Percentiles rank a stretch among this genome's conserved stretches.
These are phyloP conservation scores for Sparidentex hasta DNA, from an alignment of 2,797 vertebrate species.

Conservation along the genomic window DNA sequence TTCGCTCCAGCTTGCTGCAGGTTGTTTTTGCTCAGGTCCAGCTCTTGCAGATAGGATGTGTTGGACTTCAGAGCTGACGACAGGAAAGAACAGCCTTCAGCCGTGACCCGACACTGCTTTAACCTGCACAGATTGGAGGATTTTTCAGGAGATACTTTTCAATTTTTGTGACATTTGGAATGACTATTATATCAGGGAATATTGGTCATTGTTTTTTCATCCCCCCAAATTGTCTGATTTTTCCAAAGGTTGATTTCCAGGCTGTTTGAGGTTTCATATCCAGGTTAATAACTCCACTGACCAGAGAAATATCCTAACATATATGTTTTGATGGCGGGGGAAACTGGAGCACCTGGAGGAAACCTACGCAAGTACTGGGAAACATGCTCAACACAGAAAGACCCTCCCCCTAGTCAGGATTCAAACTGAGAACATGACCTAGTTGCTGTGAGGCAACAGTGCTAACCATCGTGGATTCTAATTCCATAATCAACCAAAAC, in stretches of 20 bases:
- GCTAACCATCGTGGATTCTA: background rate
- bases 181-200: background rate
- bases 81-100: conserved; percentile 23
- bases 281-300: too few species aligned
- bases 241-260: background rate
- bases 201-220: background rate
- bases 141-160: background rate
- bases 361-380: too few species aligned
- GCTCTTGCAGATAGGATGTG: conserved; percentile 19
- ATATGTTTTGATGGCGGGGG: too few species aligned
- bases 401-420: too few species aligned
- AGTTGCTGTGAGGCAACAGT: too few species aligned
- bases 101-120: conserved; percentile 8
- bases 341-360: too few species aligned
- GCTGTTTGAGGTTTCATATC: background rate
- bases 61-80: conserved; percentile 23
- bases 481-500: background rate
- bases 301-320: too few species aligned
- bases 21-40: conserved; percentile 38
- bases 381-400: too few species aligned
- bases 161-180: background rate
- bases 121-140: conserved; percentile 22
- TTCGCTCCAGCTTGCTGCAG: conserved; percentile 11
- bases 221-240: background rate
- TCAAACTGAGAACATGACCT: too few species aligned